Base-by-base conservation (phyloP, 2,797 vertebrate genomes). In the Paramormyrops hopkinsi region DNA sequence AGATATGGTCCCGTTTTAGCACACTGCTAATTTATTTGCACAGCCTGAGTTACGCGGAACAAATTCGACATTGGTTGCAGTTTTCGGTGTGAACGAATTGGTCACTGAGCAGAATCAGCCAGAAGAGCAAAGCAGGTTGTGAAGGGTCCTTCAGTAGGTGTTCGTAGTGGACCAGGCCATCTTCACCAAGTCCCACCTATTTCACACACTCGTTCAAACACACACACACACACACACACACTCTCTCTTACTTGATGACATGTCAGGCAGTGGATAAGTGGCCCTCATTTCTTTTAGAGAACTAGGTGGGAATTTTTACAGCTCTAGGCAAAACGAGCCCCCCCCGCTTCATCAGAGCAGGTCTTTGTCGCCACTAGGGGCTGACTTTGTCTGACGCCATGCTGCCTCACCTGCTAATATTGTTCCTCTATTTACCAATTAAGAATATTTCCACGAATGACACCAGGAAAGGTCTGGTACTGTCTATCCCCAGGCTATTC, bases 251-350 rank as follows among this genome's bases (percentile, higher is more conserved):
- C 25, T 86, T 8, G 29, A 65, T 89, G 83, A 87, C 83, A 89
- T 25, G n/a, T n/a, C 79, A 29, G 8, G 22, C n/a, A 73, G 17
- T 41, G 48, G 48, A 90, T 91, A 93, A 94, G 90, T 92, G 91
- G 91, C 92, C 91, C 85, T 86, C 53, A 19, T 90, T 88, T 9
- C 22, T 50, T 88, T 54, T 51, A 93, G 88, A 91, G 87, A 79
- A 90, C 88, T 82, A 90, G 37, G 90, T 56, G 89, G 90, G 89
- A 89, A 89, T 86, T 29, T 91, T 73, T 91, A 83, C 89, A 53
- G 89, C 91, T 91, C 53, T 90, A 76, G 92, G 91, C 88, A 90
- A 88, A 87, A 86, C 8, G 76, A 76, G 85, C 46, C 3, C 11
- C 88, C n/a, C 76, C 41, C 50, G 0, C 51, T 53, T 44, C 19